phyloP scores from a whole-genome alignment of 2,888 invertebrate species.

The Dendrolimus pini region DNA sequence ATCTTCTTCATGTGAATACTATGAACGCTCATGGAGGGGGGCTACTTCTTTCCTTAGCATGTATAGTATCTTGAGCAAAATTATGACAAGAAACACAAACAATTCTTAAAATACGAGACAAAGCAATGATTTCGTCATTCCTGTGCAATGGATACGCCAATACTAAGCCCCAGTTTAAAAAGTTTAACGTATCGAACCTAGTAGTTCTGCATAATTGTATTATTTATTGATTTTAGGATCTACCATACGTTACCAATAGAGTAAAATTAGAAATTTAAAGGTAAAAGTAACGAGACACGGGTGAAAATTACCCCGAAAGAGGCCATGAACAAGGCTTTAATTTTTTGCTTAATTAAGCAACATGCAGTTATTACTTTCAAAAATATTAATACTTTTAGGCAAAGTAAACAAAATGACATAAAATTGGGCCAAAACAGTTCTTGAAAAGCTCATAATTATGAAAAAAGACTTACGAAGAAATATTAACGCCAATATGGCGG shows the following conservation, averaged over 20 bases:
- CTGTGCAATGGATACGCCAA: neutral
- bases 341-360: constrained; percentile 41
- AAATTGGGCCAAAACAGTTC: constrained; percentile 50
- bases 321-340: constrained; percentile 58
- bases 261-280: neutral
- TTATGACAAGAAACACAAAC: no score
- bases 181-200: no score
- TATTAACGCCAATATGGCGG: constrained; percentile 84
- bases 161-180: neutral
- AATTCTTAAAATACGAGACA: neutral
- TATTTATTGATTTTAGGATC: no score
- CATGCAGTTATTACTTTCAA: constrained; percentile 32
- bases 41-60: no score
- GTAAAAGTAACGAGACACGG: constrained; percentile 32
- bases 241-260: no score
- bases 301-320: constrained; percentile 55
- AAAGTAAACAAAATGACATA: constrained; percentile 19
- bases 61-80: no score
- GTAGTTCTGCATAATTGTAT: no score
- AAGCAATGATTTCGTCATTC: neutral
- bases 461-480: constrained; percentile 75
- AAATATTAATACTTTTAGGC: neutral
- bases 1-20: no score
- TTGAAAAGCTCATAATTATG: constrained; percentile 63
- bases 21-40: no score